Conservation (phyloP, 2,113 vertebrate genomes). For the Rhinoptilus africanus region DNA sequence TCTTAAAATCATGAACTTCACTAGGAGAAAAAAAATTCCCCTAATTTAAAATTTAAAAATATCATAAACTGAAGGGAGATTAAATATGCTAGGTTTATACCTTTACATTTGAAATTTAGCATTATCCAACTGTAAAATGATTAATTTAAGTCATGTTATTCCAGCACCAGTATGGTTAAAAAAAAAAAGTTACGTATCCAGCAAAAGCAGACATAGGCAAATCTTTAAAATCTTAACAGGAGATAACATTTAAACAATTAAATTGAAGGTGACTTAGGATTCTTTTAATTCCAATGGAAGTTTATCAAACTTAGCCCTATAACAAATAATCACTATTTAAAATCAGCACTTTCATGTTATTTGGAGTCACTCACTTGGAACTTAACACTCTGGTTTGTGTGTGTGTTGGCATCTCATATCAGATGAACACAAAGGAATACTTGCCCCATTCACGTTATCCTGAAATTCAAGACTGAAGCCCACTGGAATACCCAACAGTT, state of each 20-base stretch:
- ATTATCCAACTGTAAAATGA: not conserved
- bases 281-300: not conserved
- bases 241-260: not conserved
- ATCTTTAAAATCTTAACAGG: not conserved
- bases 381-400: not conserved
- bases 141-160: not conserved
- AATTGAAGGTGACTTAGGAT: not conserved
- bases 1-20: not conserved
- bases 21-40: not conserved
- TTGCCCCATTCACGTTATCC: not conserved
- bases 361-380: not conserved
- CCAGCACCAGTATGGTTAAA: not conserved
- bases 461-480: not conserved
- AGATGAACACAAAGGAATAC: not conserved
- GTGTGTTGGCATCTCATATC: not conserved
- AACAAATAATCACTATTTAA: not conserved
- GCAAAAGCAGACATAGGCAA: not conserved
- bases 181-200: not conserved
- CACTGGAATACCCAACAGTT: not conserved
- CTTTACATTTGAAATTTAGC: not conserved
- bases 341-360: not conserved
- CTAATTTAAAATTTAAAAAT: not conserved
- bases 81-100: not conserved
- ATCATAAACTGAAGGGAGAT: not conserved
- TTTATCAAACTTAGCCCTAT: not conserved